These are phyloP conservation scores for Thomomys bottae DNA, from an alignment of 2,113 vertebrate species.

Conservation along the genomic window DNA sequence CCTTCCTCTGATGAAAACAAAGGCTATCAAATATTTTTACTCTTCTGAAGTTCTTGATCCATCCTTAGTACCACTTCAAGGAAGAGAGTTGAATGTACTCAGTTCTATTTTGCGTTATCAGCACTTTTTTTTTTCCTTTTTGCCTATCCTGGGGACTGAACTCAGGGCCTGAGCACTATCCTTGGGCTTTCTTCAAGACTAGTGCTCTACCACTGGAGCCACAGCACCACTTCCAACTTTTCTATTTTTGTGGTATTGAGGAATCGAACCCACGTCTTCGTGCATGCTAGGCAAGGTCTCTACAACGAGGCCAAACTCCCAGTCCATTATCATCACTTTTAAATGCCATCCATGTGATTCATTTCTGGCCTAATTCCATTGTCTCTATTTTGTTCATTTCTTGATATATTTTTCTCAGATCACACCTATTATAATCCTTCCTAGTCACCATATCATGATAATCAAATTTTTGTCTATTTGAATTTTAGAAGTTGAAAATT, in stretches of 20 bases:
- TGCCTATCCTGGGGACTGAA: no score
- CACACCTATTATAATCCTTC: background rate
- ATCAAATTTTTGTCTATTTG: background rate
- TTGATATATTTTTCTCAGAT: background rate
- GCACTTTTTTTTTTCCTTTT: no score
- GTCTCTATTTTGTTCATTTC: background rate
- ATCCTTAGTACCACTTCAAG: background rate
- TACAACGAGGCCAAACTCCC: no score
- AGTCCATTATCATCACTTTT: background rate
- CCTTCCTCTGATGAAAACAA: background rate
- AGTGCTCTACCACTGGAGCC: no score
- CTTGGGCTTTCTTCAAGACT: no score
- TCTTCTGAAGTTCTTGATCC: background rate
- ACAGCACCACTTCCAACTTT: no score
- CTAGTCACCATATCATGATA: background rate
- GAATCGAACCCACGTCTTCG: no score
- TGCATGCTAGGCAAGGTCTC: no score
- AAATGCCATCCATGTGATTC: background rate
- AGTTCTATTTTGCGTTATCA: background rate
- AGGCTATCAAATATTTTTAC: background rate
- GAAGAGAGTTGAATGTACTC: background rate
- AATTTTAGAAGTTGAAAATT: slow-evolving; percentile 11
- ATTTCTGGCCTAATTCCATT: background rate
- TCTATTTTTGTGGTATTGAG: no score
- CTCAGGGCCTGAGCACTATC: no score